Conservation (phyloP, 1,140 invertebrate genomes). For the Meloidogyne exigua region DNA sequence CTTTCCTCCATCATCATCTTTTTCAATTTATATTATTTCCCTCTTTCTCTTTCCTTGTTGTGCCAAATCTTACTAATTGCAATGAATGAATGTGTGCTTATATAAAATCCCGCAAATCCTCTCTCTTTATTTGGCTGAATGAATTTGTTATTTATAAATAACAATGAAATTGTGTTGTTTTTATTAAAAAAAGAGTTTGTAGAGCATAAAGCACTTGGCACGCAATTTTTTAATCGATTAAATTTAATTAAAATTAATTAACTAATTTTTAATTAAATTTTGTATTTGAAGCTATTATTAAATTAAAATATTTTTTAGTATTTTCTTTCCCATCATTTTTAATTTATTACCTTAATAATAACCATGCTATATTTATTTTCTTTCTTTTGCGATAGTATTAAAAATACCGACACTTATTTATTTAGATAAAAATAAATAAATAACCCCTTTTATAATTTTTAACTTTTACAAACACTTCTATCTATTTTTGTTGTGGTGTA, state of each 20-base stretch:
- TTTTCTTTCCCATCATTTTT: too few species aligned
- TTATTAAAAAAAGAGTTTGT: neutral
- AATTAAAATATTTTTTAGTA: too few species aligned
- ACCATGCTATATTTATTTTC: too few species aligned
- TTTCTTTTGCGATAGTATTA: too few species aligned
- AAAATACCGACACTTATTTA: too few species aligned
- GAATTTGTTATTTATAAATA: slow-evolving; percentile 1
- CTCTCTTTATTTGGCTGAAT: neutral
- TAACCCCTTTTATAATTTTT: too few species aligned
- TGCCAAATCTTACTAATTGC: slow-evolving; percentile 1
- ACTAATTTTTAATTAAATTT: too few species aligned
- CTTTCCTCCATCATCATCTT: neutral
- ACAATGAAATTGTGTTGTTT: neutral
- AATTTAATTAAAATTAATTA: neutral
- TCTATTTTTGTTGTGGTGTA: too few species aligned
- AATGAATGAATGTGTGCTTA: neutral
- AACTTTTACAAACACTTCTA: too few species aligned
- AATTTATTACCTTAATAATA: too few species aligned
- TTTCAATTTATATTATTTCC: neutral
- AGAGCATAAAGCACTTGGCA: neutral
- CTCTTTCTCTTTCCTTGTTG: neutral
- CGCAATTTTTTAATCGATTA: neutral
- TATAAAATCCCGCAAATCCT: neutral
- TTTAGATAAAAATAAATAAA: too few species aligned
- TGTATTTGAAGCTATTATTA: too few species aligned